phyloP scores from a whole-genome alignment of 2,797 vertebrate genomes.

The Acanthopagrus latus region DNA sequence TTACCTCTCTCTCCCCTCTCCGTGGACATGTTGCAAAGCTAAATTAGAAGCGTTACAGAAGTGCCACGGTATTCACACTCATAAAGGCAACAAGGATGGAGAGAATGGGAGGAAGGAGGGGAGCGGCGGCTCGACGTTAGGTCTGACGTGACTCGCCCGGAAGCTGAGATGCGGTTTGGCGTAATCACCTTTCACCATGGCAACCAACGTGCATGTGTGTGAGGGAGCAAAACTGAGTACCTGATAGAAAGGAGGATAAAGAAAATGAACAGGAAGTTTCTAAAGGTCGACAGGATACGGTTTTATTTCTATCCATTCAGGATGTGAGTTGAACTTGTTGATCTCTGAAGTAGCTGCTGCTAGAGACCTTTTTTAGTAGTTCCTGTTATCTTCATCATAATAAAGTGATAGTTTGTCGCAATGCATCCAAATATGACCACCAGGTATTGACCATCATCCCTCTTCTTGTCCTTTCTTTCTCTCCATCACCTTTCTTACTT shows the following conservation, averaged over 20 bases:
- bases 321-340: slow-evolving; percentile 6
- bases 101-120: slow-evolving; percentile 19
- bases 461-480: background rate
- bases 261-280: background rate
- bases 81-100: background rate
- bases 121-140: background rate
- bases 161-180: slow-evolving; percentile 10
- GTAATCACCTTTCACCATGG: slow-evolving; percentile 39
- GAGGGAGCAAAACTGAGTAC: background rate
- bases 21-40: slow-evolving; percentile 6
- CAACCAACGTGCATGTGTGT: slow-evolving; percentile 9
- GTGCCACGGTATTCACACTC: background rate
- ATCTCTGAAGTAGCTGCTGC: background rate
- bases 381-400: background rate
- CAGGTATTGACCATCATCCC: slow-evolving; percentile 31
- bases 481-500: slow-evolving; percentile 4
- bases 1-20: background rate
- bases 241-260: background rate
- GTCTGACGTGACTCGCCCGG: slow-evolving; percentile 5
- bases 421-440: background rate
- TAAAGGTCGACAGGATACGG: slow-evolving; percentile 2
- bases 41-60: background rate
- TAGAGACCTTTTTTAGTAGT: background rate
- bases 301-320: slow-evolving; percentile 14
- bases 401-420: background rate